phyloP scores from a whole-genome alignment of 2,888 invertebrate genomes.

The Clitarchus hookeri region DNA sequence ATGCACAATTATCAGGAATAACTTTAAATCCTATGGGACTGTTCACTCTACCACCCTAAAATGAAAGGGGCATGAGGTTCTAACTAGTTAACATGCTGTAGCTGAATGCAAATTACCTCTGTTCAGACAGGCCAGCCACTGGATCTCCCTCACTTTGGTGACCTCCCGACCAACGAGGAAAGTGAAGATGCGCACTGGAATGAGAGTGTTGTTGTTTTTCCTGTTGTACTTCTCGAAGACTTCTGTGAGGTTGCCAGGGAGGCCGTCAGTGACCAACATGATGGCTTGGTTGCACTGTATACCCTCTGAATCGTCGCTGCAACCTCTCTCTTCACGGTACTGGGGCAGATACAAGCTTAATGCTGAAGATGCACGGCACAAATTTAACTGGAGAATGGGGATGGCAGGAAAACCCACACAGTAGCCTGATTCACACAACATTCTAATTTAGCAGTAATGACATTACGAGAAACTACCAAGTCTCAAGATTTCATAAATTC shows the following conservation, averaged over 20 bases:
- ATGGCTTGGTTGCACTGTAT: conserved; percentile 92
- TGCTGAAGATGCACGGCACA: no score
- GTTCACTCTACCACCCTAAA: no score
- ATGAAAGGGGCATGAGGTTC: no score
- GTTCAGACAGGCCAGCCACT: conserved; percentile 94
- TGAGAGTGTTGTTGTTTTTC: conserved; percentile 67
- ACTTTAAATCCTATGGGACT: no score
- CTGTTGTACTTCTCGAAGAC: conserved; percentile 79
- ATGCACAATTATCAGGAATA: no score
- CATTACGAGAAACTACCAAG: no score
- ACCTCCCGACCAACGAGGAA: conserved; percentile 95
- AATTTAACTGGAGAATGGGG: no score
- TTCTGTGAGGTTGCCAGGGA: conserved; percentile 84
- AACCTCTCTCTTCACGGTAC: conserved; percentile 37
- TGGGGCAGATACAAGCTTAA: neutral
- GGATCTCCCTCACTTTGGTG: conserved; percentile 84
- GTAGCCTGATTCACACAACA: no score
- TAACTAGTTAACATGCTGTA: no score
- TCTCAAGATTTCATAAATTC: no score
- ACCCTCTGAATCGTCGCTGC: conserved; percentile 30
- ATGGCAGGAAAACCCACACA: no score
- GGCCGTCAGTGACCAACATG: conserved; percentile 95
- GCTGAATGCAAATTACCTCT: conserved; percentile 63
- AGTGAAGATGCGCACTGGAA: conserved; percentile 91
- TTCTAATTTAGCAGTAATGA: no score